phyloP scores from a whole-genome alignment of 2,888 invertebrate species.

The Venusia cambrica region DNA sequence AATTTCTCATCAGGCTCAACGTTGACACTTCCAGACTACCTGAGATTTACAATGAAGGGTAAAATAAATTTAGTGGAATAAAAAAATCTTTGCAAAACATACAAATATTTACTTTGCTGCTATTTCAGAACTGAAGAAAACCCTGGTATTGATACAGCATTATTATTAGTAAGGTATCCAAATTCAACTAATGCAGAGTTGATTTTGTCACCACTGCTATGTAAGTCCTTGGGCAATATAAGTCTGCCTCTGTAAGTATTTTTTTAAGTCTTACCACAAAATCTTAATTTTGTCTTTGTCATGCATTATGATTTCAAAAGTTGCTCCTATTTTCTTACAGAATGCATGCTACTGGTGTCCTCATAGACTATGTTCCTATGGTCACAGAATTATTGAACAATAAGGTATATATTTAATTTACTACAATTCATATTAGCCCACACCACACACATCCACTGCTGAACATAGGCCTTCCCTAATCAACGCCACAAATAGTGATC shows the following conservation, averaged over 20 bases:
- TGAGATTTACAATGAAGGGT: slow-evolving; percentile 76
- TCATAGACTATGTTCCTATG: slow-evolving; percentile 81
- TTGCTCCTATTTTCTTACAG: no score
- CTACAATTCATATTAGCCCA: no score
- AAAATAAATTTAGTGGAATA: slow-evolving; percentile 14
- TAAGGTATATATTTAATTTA: slow-evolving; percentile 49
- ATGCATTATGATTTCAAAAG: no score
- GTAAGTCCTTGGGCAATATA: slow-evolving; percentile 68
- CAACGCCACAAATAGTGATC: no score
- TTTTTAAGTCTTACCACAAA: not conserved
- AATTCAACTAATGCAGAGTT: slow-evolving; percentile 75
- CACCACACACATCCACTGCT: no score
- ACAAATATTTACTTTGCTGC: no score
- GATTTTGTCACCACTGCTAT: slow-evolving; percentile 69
- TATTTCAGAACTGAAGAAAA: slow-evolving; percentile 58
- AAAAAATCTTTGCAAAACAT: slow-evolving; percentile 1
- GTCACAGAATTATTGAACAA: slow-evolving; percentile 76
- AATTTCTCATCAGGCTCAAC: slow-evolving; percentile 84
- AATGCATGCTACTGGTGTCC: no score
- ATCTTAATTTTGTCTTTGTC: slow-evolving; percentile 8
- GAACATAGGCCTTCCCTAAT: no score
- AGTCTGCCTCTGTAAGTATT: slow-evolving; percentile 66
- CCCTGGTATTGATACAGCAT: slow-evolving; percentile 75
- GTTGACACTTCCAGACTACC: slow-evolving; percentile 84
- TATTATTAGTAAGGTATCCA: slow-evolving; percentile 80